Conservation (phyloP, 1,140 invertebrate species). For the Nylanderia fulva region DNA sequence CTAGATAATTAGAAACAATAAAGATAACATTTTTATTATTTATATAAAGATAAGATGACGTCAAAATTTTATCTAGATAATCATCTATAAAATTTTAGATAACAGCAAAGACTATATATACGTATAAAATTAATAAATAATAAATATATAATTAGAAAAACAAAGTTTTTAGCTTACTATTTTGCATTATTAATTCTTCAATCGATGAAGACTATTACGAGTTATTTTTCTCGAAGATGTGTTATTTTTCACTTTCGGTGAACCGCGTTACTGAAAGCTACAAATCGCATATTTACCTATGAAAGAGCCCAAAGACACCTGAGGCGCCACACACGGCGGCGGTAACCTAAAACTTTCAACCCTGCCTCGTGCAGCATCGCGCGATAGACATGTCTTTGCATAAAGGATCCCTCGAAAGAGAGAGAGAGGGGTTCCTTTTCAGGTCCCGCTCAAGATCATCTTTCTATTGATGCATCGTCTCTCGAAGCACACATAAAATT, state of each 20-base stretch:
- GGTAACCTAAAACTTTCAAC: constrained; percentile 81
- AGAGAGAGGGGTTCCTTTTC: constrained; percentile 63
- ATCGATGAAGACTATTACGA: background rate
- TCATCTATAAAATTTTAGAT: too few relatives aligned
- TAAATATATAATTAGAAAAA: too few relatives aligned
- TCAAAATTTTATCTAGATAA: too few relatives aligned
- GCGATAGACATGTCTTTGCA: constrained; percentile 82
- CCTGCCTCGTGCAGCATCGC: constrained; percentile 65
- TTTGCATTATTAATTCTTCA: background rate
- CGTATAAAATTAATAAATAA: background rate
- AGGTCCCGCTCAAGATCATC: constrained; percentile 80
- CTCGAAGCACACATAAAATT: constrained; percentile 73
- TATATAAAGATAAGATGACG: too few relatives aligned
- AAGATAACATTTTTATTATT: too few relatives aligned
- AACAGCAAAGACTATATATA: too few relatives aligned
- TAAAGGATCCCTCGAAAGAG: constrained; percentile 78
- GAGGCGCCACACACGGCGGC: constrained; percentile 84
- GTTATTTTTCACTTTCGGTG: constrained; percentile 22
- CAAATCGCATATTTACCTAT: constrained; percentile 81
- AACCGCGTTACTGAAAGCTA: constrained; percentile 64
- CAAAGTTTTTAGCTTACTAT: too few relatives aligned
- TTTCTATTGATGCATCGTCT: constrained; percentile 82
- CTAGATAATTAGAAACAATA: too few relatives aligned
- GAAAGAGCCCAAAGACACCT: constrained; percentile 82
- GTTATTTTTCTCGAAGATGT: background rate